Evolutionary conservation across 2,113 vertebrate genomes (phyloP), one percentile per base, ranked within the genome.

Genomic region (Triplophysa dalaica): DNA sequence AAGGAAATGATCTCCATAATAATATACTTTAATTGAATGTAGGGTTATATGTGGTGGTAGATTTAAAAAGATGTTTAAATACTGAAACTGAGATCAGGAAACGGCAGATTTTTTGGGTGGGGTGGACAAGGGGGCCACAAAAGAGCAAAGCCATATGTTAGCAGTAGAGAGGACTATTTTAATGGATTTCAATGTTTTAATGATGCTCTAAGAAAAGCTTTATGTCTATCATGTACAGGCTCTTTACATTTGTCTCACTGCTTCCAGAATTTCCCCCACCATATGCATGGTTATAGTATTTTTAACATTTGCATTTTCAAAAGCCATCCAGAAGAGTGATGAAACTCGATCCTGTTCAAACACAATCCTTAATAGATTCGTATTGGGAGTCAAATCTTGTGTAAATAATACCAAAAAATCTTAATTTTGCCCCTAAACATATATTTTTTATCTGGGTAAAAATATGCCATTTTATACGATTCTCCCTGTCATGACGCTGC

Each of bases 81-180:
- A 19, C 2, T 29, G 24, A 41, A 26, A 62, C 21, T 62, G 21
- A 26, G 72, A 74, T 74, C 72, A 24, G 72, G 56, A 54, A 74
- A 12, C 22, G 29, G 11, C 10, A n/a, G 17, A 17, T 43, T 22
- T 24, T 4, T 61, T 24, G 10, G 8, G 21, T 29, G 2, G 21
- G 12, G 69, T 38, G 29, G 52, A 16, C 70, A 22, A 61, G 7
- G 22, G 22, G 21, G 58, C 21, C 58, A 10, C 62, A 64, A 64
- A 41, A 64, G 70, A 74, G 70, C 70, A n/a, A 75, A 75, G 73
- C 73, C 73, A 76, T 75, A 63, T 14, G 60, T 75, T 29, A 75
- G 73, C 17, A 17, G 17, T 50, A 58, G 19, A 22, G 54, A 41
- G 33, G 56, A 62, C 56, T 74, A 43, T 74, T 62, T 74, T 54